Percentiles rank a stretch among this genome's conserved stretches.
These are phyloP conservation scores for Diachasma alloeum DNA, from an alignment of 1,140 invertebrate species.

Conservation along the genomic window DNA sequence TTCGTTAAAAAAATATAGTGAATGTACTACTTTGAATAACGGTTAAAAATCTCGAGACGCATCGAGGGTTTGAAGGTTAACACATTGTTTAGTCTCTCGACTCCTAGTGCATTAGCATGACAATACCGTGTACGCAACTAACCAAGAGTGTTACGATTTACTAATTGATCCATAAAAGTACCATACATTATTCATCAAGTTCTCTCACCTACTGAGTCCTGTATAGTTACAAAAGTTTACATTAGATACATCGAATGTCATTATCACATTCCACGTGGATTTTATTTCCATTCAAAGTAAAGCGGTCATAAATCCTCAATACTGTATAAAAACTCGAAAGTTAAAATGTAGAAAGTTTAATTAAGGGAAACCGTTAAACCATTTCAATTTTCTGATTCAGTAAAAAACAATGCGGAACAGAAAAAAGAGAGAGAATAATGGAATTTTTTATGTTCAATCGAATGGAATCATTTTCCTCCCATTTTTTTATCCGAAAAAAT, in stretches of 20 bases:
- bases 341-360: no score
- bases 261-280: no score
- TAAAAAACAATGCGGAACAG: no score
- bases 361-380: no score
- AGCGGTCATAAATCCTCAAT: no score
- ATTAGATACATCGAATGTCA: background rate
- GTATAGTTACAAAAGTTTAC: background rate
- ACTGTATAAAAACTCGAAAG: no score
- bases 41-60: conserved; percentile 43
- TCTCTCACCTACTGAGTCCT: background rate
- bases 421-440: no score
- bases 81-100: conserved; percentile 34
- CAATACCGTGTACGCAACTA: conserved; percentile 31
- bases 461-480: no score
- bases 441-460: no score
- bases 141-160: conserved; percentile 37
- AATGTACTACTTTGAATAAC: conserved; percentile 22
- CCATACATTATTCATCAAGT: conserved; percentile 47
- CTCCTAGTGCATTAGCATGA: conserved; percentile 40
- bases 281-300: no score
- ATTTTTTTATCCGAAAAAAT: background rate
- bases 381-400: no score
- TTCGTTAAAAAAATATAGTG: no score
- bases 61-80: conserved; percentile 26
- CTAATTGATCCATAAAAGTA: conserved; percentile 49